phyloP scores from a whole-genome alignment of 2,888 invertebrate genomes.

The Physocephala rufipes region DNA sequence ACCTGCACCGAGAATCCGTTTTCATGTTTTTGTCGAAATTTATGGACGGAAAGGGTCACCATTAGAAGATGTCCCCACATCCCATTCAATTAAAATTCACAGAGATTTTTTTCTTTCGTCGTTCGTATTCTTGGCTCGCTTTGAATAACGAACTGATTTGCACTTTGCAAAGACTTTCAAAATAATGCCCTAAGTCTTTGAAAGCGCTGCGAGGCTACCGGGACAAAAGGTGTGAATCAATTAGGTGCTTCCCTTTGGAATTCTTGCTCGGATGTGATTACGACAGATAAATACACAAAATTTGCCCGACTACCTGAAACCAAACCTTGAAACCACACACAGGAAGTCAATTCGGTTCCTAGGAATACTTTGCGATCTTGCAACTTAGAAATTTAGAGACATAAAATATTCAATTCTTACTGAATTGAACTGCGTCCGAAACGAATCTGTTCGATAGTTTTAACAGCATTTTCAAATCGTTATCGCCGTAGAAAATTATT shows the following conservation, averaged over 20 bases:
- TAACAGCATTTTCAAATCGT: too few relatives aligned
- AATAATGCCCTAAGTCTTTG: neutral
- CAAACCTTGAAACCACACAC: conserved; percentile 56
- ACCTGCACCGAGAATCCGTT: too few relatives aligned
- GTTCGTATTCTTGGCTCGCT: neutral
- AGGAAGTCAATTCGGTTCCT: conserved; percentile 32
- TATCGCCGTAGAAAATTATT: too few relatives aligned
- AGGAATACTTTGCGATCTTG: conserved; percentile 14
- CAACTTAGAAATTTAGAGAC: too few relatives aligned
- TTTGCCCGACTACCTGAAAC: conserved; percentile 49
- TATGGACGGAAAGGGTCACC: neutral
- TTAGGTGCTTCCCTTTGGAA: conserved; percentile 51
- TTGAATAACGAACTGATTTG: conserved; percentile 58
- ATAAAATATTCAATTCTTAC: too few relatives aligned
- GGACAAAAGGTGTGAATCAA: conserved; percentile 61
- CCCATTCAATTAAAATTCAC: too few relatives aligned
- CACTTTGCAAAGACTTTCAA: conserved; percentile 44
- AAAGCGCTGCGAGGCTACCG: neutral
- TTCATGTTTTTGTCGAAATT: too few relatives aligned
- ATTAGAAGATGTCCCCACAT: too few relatives aligned
- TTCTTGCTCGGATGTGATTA: neutral
- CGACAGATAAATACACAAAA: neutral
- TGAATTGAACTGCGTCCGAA: too few relatives aligned
- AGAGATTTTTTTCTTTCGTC: neutral
- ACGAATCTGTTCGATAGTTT: too few relatives aligned